These are phyloP conservation scores for Anticlea derivata DNA, from an alignment of 2,888 invertebrate genomes.

Conservation along the genomic window DNA sequence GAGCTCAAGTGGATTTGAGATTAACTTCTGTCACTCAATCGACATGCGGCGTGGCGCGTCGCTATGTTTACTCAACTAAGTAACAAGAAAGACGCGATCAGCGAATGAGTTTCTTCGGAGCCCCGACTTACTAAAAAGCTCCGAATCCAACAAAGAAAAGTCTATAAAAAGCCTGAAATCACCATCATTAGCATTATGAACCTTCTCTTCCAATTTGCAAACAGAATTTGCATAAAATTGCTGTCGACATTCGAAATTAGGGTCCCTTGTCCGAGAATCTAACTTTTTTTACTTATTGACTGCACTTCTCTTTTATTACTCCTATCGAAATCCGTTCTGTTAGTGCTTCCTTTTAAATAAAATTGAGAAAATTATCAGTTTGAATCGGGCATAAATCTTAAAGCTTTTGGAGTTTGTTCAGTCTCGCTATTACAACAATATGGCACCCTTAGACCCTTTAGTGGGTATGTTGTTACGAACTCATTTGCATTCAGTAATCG, in stretches of 20 bases:
- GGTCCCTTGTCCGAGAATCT: constrained; percentile 28
- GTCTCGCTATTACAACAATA: constrained; percentile 12
- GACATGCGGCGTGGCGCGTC: constrained; percentile 22
- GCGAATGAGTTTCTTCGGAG: constrained; percentile 16
- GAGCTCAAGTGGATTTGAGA: constrained; percentile 37
- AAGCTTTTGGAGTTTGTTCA: constrained; percentile 14
- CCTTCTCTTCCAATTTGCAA: constrained; percentile 28
- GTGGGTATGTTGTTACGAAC: constrained; percentile 20
- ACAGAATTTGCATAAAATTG: constrained; percentile 35
- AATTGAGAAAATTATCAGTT: constrained; percentile 7
- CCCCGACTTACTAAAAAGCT: constrained; percentile 7
- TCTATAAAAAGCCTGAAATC: constrained; percentile 27
- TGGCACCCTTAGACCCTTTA: constrained; percentile 7
- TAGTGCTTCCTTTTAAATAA: not conserved
- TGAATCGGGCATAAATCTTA: constrained; percentile 6
- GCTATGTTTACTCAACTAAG: constrained; percentile 21
- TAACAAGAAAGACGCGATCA: constrained; percentile 14
- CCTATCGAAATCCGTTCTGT: constrained; percentile 7
- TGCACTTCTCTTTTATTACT: constrained; percentile 28
- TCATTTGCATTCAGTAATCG: constrained; percentile 44
- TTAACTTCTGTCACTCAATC: constrained; percentile 39
- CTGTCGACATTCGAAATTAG: constrained; percentile 28
- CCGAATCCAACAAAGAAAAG: constrained; percentile 16
- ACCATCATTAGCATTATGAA: constrained; percentile 37
- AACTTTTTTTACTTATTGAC: constrained; percentile 32